Conservation (phyloP, 2,888 invertebrate species). For the Gonocerus acuteangulatus region DNA sequence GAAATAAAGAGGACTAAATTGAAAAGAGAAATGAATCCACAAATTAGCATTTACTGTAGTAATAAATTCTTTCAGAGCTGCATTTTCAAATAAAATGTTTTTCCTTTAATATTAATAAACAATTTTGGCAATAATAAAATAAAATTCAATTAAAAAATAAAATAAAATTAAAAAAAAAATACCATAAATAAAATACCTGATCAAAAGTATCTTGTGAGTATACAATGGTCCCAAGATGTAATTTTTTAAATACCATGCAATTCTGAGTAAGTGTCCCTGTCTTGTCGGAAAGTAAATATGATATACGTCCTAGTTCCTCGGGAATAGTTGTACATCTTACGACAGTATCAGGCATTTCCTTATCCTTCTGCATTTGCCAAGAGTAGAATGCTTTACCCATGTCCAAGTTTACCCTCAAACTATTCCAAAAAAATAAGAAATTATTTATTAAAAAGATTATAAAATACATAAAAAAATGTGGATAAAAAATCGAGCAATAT, state of each 20-base stretch:
- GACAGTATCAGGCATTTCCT: constrained; percentile 85
- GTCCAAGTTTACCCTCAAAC: constrained; percentile 94
- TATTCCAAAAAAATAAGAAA: no score
- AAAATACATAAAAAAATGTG: background rate
- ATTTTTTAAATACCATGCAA: constrained; percentile 94
- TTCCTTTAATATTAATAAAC: no score
- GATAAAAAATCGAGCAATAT: no score
- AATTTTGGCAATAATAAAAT: no score
- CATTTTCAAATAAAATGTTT: no score
- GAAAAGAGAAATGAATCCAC: no score
- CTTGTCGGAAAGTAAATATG: constrained; percentile 94
- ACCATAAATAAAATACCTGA: constrained; percentile 60
- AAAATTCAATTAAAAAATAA: no score
- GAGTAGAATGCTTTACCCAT: constrained; percentile 98
- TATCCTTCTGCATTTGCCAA: constrained; percentile 91
- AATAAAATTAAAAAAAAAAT: no score
- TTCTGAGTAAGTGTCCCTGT: constrained; percentile 98
- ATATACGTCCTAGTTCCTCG: constrained; percentile 93
- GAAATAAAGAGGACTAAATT: no score
- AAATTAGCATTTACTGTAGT: no score
- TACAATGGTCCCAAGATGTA: constrained; percentile 88
- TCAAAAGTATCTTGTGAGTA: constrained; percentile 81
- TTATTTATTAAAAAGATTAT: background rate
- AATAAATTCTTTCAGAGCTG: no score
- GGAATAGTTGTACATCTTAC: constrained; percentile 98